phyloP scores from a whole-genome alignment of 2,113 vertebrate genomes.

The Nansenia antarctica region DNA sequence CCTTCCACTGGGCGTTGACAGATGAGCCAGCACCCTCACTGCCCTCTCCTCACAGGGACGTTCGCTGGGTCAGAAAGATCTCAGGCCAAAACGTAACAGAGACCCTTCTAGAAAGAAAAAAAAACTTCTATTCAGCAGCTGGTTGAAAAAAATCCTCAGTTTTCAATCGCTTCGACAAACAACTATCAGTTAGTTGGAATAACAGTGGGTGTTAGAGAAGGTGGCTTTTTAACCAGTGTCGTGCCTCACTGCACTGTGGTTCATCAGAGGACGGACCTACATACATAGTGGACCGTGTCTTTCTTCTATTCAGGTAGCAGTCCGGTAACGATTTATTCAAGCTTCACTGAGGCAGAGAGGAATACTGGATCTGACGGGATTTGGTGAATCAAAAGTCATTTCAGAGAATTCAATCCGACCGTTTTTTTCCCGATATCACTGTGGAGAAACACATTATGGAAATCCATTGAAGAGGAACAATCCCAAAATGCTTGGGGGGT shows the following conservation, averaged over 20 bases:
- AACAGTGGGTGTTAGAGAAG: too few species aligned
- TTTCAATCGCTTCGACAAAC: too few species aligned
- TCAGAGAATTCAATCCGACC: slow-evolving; percentile 42
- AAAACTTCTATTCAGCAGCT: too few species aligned
- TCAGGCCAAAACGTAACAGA: not conserved
- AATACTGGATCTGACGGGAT: not conserved
- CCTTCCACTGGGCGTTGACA: slow-evolving; percentile 20
- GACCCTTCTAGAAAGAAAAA: not conserved
- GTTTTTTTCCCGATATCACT: slow-evolving; percentile 35
- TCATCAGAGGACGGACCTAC: too few species aligned
- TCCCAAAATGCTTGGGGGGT: not conserved
- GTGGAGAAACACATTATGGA: slow-evolving; percentile 40
- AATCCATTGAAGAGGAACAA: slow-evolving; percentile 31
- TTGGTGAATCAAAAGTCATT: not conserved
- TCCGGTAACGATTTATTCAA: too few species aligned
- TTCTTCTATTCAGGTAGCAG: too few species aligned
- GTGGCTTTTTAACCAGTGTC: too few species aligned
- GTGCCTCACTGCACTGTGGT: too few species aligned
- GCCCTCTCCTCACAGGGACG: not conserved
- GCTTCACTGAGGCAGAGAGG: not conserved
- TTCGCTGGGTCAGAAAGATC: not conserved
- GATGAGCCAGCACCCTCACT: slow-evolving; percentile 41
- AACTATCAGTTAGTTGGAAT: too few species aligned
- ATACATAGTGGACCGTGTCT: too few species aligned
- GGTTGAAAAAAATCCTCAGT: too few species aligned